Conservation (phyloP, 2,888 invertebrate genomes). For the Cosmopolites sordidus region DNA sequence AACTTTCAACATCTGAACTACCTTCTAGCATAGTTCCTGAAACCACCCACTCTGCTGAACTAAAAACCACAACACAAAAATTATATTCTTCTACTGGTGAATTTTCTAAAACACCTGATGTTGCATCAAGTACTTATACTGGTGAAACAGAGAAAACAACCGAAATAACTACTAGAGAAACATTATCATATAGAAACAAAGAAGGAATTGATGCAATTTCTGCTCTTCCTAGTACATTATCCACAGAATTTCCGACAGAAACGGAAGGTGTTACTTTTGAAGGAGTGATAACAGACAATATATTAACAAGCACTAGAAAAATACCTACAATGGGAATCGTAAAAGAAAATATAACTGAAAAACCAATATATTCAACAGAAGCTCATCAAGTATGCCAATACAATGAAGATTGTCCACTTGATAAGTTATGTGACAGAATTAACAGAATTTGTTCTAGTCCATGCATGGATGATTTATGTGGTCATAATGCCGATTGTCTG, state of each 20-base stretch:
- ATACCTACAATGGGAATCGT: slow-evolving; percentile 7
- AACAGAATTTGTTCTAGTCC: slow-evolving; percentile 81
- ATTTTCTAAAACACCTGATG: too few species aligned
- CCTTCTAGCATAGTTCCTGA: too few species aligned
- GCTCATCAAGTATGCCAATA: slow-evolving; percentile 66
- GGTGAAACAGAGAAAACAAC: background rate
- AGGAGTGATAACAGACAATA: slow-evolving; percentile 3
- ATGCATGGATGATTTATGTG: slow-evolving; percentile 73
- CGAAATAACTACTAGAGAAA: slow-evolving; percentile 1
- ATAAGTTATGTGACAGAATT: slow-evolving; percentile 76
- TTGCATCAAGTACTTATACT: too few species aligned
- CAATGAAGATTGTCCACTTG: slow-evolving; percentile 84
- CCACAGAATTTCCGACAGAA: slow-evolving; percentile 2
- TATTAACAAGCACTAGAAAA: background rate
- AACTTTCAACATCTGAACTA: too few species aligned
- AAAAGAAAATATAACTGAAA: slow-evolving; percentile 3
- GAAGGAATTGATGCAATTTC: slow-evolving; percentile 7
- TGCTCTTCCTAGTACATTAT: slow-evolving; percentile 1
- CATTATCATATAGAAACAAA: slow-evolving; percentile 12
- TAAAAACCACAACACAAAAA: too few species aligned
- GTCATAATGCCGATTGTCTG: slow-evolving; percentile 74
- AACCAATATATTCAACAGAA: background rate
- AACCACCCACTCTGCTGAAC: too few species aligned
- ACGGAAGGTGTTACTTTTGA: background rate
- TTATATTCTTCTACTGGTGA: too few species aligned